Conservation (phyloP, 2,113 vertebrate species). For the Channa maculata region DNA sequence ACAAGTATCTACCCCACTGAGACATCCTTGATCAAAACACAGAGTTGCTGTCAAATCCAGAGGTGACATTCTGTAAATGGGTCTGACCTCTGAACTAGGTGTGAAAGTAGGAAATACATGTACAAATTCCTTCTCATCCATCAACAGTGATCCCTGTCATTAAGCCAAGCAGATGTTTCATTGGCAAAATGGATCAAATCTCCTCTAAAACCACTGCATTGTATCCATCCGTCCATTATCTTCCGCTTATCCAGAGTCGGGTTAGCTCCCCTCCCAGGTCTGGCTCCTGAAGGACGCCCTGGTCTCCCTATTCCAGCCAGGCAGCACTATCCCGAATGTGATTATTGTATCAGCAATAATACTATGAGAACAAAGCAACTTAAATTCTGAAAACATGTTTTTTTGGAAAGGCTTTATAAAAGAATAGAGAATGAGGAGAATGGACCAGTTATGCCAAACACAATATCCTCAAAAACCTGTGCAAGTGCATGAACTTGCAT, state of each 20-base stretch:
- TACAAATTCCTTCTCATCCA: constrained; percentile 17
- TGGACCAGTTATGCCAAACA: constrained; percentile 39
- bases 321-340: too few species aligned
- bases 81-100: constrained; percentile 21
- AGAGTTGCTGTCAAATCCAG: constrained; percentile 1
- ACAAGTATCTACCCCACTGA: too few species aligned
- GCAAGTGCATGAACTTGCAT: constrained; percentile 10
- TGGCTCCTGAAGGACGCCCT: too few species aligned
- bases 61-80: constrained; percentile 21
- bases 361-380: background rate
- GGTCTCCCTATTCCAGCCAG: too few species aligned
- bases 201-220: background rate
- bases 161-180: constrained; percentile 7
- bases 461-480: constrained; percentile 34
- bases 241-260: too few species aligned
- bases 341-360: too few species aligned
- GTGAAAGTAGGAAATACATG: constrained; percentile 20
- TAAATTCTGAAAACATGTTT: constrained; percentile 12
- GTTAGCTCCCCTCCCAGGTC: too few species aligned
- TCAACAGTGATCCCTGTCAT: constrained; percentile 25
- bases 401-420: constrained; percentile 3
- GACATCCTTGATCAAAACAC: background rate
- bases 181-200: constrained; percentile 13
- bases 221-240: background rate
- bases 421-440: constrained; percentile 18